A percentile compares a stretch with the other conserved stretches of the same genome.
These are phyloP conservation scores for Sarotherodon lohbergeri DNA, from an alignment of 2,113 vertebrate species.

Conservation along the genomic window DNA sequence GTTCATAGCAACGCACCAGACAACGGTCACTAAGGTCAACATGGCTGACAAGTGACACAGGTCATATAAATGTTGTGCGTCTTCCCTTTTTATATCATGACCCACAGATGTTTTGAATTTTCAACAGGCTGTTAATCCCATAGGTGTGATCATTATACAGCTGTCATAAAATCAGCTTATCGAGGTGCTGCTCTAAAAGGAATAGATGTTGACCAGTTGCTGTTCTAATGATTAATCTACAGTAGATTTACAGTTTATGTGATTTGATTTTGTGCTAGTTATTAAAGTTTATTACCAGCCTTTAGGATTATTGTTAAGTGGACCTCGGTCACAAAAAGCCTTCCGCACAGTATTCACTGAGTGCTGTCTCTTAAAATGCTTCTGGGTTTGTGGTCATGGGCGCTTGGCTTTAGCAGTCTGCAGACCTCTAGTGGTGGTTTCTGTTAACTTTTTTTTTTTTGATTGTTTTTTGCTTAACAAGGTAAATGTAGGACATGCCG, in stretches of 20 bases:
- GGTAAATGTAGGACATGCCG: background rate
- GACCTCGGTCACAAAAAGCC: background rate
- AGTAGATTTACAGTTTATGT: background rate
- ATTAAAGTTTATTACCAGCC: background rate
- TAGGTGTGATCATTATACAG: background rate
- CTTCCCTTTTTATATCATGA: background rate
- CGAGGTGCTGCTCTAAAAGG: background rate
- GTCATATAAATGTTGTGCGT: background rate
- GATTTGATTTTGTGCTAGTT: background rate
- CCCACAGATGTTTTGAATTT: background rate
- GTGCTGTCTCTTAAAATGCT: background rate
- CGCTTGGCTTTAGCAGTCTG: background rate
- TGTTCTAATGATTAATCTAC: background rate
- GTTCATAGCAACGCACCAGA: background rate
- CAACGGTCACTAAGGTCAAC: background rate
- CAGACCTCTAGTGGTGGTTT: constrained; percentile 28
- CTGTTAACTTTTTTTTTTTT: background rate
- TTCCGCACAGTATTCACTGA: background rate
- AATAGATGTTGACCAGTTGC: background rate
- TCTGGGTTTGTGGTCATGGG: background rate
- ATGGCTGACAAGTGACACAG: background rate
- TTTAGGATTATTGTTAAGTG: background rate
- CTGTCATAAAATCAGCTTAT: background rate
- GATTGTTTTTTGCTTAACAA: background rate
- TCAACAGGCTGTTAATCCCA: background rate